These are phyloP conservation scores for Allolobophora icterica DNA, from an alignment of 2,888 invertebrate species.

Conservation along the genomic window DNA sequence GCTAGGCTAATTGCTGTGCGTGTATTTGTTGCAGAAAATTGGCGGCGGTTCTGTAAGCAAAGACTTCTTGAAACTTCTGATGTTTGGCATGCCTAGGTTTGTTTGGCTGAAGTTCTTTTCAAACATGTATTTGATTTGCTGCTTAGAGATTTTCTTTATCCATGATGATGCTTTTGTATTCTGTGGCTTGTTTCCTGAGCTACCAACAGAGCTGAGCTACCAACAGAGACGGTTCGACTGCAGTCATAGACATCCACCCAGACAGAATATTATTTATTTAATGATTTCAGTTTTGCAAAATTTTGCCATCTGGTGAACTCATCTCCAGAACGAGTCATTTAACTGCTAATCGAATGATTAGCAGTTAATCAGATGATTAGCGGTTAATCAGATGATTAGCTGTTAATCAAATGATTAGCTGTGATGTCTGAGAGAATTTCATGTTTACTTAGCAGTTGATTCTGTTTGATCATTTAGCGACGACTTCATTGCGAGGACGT, in stretches of 20 bases:
- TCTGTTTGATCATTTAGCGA: no score
- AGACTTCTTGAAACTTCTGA: slow-evolving; percentile 86
- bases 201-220: no score
- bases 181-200: no score
- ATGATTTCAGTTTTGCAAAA: no score
- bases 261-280: no score
- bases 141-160: background rate
- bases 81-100: slow-evolving; percentile 78
- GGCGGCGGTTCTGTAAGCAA: slow-evolving; percentile 79
- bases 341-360: no score
- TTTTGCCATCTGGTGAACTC: background rate
- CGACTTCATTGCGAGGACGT: no score
- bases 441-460: background rate
- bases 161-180: background rate
- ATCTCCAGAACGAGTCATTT: background rate
- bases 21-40: background rate
- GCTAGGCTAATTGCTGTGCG: background rate
- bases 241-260: no score
- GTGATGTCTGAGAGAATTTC: background rate
- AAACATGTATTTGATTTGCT: background rate
- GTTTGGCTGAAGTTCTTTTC: background rate
- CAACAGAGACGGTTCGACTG: no score
- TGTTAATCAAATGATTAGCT: background rate
- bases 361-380: background rate
- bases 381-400: background rate